These are phyloP conservation scores for Achlya flavicornis DNA, from an alignment of 2,888 invertebrate genomes.

Conservation along the genomic window DNA sequence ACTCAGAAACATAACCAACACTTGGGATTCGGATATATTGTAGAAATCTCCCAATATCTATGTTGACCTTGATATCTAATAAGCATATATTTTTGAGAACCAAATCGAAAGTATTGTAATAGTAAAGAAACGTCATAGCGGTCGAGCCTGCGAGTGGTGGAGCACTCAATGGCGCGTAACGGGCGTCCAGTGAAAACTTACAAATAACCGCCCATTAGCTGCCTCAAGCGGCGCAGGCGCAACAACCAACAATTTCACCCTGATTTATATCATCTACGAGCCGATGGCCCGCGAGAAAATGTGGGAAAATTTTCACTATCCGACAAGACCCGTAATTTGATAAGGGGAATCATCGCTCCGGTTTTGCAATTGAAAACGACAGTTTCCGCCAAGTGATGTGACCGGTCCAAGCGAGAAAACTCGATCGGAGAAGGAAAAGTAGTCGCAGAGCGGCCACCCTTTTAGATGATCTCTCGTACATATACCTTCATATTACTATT, in stretches of 20 bases:
- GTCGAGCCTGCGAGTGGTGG: slow-evolving; percentile 27
- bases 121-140: slow-evolving; percentile 40
- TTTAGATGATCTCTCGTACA: slow-evolving; percentile 56
- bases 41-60: not conserved
- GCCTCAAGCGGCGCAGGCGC: slow-evolving; percentile 66
- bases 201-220: slow-evolving; percentile 76
- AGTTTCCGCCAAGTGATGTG: slow-evolving; percentile 74
- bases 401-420: slow-evolving; percentile 76
- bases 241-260: slow-evolving; percentile 75
- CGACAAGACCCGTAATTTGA: slow-evolving; percentile 75
- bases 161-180: slow-evolving; percentile 68
- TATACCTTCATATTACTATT: slow-evolving; percentile 33
- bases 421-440: slow-evolving; percentile 76
- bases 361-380: slow-evolving; percentile 76
- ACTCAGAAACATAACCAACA: not conserved
- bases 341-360: slow-evolving; percentile 78
- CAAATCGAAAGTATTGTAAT: slow-evolving; percentile 23
- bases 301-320: slow-evolving; percentile 81
- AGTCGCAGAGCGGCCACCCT: slow-evolving; percentile 58
- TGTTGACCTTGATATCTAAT: slow-evolving; percentile 27
- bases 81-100: slow-evolving; percentile 31
- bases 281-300: slow-evolving; percentile 73
- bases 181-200: slow-evolving; percentile 77
- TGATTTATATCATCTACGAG: slow-evolving; percentile 79
- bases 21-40: not conserved